Percentiles rank a stretch among this genome's conserved stretches.
Conservation (phyloP, 2,888 invertebrate species). For the Zaprionus bogoriensis region DNA sequence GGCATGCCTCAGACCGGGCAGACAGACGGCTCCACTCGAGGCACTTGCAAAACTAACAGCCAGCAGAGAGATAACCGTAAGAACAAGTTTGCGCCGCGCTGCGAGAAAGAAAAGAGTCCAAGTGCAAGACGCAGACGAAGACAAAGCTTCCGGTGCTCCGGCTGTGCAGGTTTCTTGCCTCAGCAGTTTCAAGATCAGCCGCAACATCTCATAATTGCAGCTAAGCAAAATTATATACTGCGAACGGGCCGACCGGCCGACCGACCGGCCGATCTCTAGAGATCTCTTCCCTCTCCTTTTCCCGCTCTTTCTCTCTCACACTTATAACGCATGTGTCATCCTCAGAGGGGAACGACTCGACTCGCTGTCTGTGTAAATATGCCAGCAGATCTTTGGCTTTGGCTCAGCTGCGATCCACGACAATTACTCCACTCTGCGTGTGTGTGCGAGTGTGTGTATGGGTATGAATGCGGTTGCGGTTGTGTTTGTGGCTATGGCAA, state of each 20-base stretch:
- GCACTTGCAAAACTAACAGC: slow-evolving; percentile 71
- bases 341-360: slow-evolving; percentile 12
- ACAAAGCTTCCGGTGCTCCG: slow-evolving; percentile 66
- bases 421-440: slow-evolving; percentile 55
- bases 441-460: slow-evolving; percentile 16
- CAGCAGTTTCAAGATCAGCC: slow-evolving; percentile 61
- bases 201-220: slow-evolving; percentile 74
- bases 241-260: slow-evolving; percentile 26
- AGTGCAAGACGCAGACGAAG: slow-evolving; percentile 17
- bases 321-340: slow-evolving; percentile 51
- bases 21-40: slow-evolving; percentile 42
- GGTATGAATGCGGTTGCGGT: neutral
- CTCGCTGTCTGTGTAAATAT: slow-evolving; percentile 61
- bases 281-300: neutral
- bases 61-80: slow-evolving; percentile 57
- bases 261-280: slow-evolving; percentile 36
- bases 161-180: slow-evolving; percentile 36
- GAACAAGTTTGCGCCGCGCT: slow-evolving; percentile 62
- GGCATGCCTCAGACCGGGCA: slow-evolving; percentile 49
- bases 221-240: slow-evolving; percentile 72
- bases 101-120: slow-evolving; percentile 5
- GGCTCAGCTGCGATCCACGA: slow-evolving; percentile 58
- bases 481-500: slow-evolving; percentile 28
- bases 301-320: neutral
- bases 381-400: slow-evolving; percentile 43